Evolutionary conservation across 2,797 vertebrate genomes (phyloP).

Genomic region (Pyrocephalus nanus): DNA sequence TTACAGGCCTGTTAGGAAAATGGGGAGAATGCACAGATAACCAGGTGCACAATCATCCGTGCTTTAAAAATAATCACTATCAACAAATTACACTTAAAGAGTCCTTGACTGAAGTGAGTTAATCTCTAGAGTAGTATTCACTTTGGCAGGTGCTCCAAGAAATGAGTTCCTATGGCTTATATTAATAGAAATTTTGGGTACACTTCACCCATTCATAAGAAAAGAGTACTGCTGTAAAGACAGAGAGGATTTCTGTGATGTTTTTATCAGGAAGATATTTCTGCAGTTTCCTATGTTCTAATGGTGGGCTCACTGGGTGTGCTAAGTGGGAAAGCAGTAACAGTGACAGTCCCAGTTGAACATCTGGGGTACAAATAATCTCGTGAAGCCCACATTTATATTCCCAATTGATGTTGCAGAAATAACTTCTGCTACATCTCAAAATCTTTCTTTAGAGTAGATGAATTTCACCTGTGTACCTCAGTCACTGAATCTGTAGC

Average conservation of each 20-base stretch:
- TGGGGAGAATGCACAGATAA: neutral
- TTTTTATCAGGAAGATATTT: neutral
- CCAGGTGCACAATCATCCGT: neutral
- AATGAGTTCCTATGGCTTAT: neutral
- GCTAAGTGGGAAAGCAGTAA: neutral
- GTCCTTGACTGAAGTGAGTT: conserved; percentile 13
- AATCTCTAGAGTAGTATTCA: neutral
- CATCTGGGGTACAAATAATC: neutral
- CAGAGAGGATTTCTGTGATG: neutral
- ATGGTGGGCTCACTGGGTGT: neutral
- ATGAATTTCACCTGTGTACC: neutral
- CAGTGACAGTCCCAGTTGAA: neutral
- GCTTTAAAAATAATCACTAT: conserved; percentile 37
- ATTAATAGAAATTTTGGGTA: neutral
- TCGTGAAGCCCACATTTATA: neutral
- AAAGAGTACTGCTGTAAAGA: neutral
- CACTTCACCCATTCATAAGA: accelerated
- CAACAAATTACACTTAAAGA: conserved; percentile 26
- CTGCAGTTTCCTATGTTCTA: neutral
- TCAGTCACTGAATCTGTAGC: neutral
- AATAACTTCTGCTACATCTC: neutral
- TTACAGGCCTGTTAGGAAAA: neutral
- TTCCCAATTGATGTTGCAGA: neutral
- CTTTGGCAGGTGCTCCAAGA: neutral
- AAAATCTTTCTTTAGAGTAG: neutral